Percentiles rank a stretch among this genome's conserved stretches.
phyloP scores from a whole-genome alignment of 2,113 vertebrate genomes.

The Crocuta crocuta region DNA sequence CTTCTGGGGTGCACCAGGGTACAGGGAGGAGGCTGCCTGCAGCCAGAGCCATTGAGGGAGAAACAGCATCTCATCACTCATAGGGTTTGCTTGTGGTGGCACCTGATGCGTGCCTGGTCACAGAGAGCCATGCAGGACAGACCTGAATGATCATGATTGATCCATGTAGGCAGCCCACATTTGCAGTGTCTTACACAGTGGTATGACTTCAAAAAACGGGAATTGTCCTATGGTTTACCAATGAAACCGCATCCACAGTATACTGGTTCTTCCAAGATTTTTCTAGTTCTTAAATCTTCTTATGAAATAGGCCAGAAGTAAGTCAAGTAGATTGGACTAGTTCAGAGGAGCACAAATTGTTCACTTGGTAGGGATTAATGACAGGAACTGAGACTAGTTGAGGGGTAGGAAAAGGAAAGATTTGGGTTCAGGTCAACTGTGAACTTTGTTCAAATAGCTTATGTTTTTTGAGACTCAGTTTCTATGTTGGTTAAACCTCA shows the following conservation, averaged over 20 bases:
- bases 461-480: neutral
- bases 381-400: neutral
- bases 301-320: neutral
- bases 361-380: neutral
- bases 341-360: neutral
- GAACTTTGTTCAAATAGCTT: neutral
- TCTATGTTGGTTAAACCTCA: neutral
- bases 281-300: neutral
- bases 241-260: neutral
- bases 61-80: neutral
- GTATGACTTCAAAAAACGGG: neutral
- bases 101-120: too few relatives aligned
- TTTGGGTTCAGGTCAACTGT: neutral
- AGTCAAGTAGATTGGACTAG: neutral
- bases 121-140: neutral
- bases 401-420: neutral
- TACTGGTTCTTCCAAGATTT: neutral
- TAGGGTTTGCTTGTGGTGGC: fast-evolving
- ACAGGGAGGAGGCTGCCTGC: neutral
- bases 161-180: neutral
- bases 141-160: too few relatives aligned
- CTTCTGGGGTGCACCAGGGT: neutral
- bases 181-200: neutral
- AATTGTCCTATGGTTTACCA: neutral
- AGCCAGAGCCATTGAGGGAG: neutral